Evolutionary conservation across 2,113 vertebrate genomes (phyloP), one percentile per base, ranked within the genome.

Genomic region (Tenrec ecaudatus): DNA sequence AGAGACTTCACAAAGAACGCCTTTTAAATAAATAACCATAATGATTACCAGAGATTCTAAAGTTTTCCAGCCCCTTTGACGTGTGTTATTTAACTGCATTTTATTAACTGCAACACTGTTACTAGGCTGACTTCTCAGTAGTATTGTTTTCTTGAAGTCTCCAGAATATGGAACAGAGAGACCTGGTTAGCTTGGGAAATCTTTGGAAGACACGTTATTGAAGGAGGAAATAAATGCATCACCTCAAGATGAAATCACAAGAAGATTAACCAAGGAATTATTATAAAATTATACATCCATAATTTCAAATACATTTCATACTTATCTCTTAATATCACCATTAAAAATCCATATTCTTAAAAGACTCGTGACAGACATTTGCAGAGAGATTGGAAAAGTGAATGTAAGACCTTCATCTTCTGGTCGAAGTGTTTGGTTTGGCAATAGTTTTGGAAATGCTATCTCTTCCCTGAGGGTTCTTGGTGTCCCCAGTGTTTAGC

Each of bases 341-440:
- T 68, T 53, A 58, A 66, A 90, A 69, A 80, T 60, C 47, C 73
- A 19, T 4, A 60, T 25, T 82, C 9, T 8, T 20, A 73, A 93
- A 73, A 68, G 29, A 12, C 11, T 20, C 2, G n/a, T 33, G 2
- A 22, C 12, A 43, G 47, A 2, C 25, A 36, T 89, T 69, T 68
- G 71, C 23, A 62, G 36, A 91, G 9, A 89, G 82, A 0, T 10
- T 73, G 11, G 58, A 62, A 57, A 93, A 83, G 73, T 79, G 20
- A 73, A 9, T 53, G 9, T 22, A 64, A 91, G 73, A 40, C 16
- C 25, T 88, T 93, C 33, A 29, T 66, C 31, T 85, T 31, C 4
- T 33, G 60, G 16, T 57, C 53, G 66, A 86, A 82, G 17, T 91
- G 29, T 85, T 85, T 85, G 29, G 31, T 38, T 53, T 93, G 82